Evolutionary conservation across 2,113 vertebrate species (phyloP).

Genomic region (Balaeniceps rex): DNA sequence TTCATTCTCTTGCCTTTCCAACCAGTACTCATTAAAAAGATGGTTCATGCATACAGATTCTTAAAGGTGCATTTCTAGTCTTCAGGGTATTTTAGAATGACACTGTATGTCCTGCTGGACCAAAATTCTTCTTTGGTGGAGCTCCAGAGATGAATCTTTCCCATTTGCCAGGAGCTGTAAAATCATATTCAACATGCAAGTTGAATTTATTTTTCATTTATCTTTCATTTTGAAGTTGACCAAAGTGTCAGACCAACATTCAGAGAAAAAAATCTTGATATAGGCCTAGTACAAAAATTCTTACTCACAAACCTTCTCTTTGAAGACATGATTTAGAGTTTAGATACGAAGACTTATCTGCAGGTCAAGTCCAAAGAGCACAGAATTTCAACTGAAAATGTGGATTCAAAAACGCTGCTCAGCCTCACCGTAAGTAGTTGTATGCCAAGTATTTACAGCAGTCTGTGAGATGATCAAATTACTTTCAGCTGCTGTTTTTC

Average conservation of each 20-base stretch:
- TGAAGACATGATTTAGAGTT: background rate
- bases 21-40: background rate
- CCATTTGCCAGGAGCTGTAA: background rate
- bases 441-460: background rate
- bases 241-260: background rate
- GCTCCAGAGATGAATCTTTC: background rate
- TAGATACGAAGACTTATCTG: background rate
- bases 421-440: background rate
- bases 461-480: background rate
- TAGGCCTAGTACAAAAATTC: background rate
- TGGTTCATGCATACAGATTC: background rate
- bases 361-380: background rate
- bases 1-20: background rate
- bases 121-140: background rate
- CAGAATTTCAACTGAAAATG: background rate
- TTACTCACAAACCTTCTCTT: background rate
- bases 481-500: background rate
- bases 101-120: background rate
- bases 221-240: background rate
- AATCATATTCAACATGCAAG: background rate
- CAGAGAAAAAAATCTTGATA: background rate
- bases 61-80: background rate
- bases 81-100: background rate
- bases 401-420: background rate
- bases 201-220: background rate